phyloP scores from a whole-genome alignment of 2,888 invertebrate genomes.

The Hydrotaea cyrtoneurina region DNA sequence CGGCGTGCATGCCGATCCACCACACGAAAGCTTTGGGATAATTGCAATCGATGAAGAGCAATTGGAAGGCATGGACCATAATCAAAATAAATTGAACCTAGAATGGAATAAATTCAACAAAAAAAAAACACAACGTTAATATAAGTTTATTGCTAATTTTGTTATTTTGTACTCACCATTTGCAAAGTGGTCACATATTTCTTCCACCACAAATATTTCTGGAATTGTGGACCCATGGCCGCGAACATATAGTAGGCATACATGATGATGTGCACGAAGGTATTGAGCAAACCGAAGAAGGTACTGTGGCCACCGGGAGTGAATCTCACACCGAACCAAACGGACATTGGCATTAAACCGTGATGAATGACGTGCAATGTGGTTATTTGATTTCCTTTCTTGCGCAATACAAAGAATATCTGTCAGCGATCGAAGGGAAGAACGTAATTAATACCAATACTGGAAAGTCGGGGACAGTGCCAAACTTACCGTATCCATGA shows the following conservation, averaged over 20 bases:
- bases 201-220: slow-evolving; percentile 97
- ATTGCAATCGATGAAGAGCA: slow-evolving; percentile 94
- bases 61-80: slow-evolving; percentile 95
- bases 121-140: slow-evolving; percentile 16
- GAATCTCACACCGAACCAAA: slow-evolving; percentile 98
- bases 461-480: background rate
- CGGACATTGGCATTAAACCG: slow-evolving; percentile 98
- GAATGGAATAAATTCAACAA: background rate
- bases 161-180: slow-evolving; percentile 85
- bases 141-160: background rate
- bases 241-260: slow-evolving; percentile 95
- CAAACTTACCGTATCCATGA: slow-evolving; percentile 94
- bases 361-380: slow-evolving; percentile 98
- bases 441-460: slow-evolving; percentile 7
- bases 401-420: slow-evolving; percentile 96
- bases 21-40: slow-evolving; percentile 96
- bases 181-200: slow-evolving; percentile 95
- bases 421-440: slow-evolving; percentile 78
- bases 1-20: slow-evolving; percentile 98
- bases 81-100: slow-evolving; percentile 94
- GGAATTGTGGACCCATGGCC: slow-evolving; percentile 92
- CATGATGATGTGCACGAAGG: slow-evolving; percentile 98
- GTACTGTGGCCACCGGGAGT: slow-evolving; percentile 98
- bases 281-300: slow-evolving; percentile 96
- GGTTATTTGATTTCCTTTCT: slow-evolving; percentile 96